Conservation (phyloP, 2,113 vertebrate genomes). For the Poicephalus meyeri region DNA sequence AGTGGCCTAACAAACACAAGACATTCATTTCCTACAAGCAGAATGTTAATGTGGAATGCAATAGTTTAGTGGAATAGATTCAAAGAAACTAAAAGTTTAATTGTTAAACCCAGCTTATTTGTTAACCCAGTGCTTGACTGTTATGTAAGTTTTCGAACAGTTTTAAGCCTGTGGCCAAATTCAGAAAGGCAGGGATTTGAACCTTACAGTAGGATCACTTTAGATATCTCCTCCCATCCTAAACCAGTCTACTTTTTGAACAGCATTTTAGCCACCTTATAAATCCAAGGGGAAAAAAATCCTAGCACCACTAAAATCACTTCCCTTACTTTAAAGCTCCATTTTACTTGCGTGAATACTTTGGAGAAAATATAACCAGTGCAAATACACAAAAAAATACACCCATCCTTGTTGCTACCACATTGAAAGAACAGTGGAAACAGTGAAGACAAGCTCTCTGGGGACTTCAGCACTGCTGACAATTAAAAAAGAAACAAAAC, state of each 20-base stretch:
- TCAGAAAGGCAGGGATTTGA: not conserved
- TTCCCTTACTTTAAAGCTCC: not conserved
- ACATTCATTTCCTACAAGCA: not conserved
- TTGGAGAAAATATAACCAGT: not conserved
- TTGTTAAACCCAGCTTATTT: not conserved
- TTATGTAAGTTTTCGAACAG: not conserved
- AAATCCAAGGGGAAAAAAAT: not conserved
- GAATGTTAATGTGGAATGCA: not conserved
- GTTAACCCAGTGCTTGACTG: not conserved
- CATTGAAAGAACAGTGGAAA: not conserved
- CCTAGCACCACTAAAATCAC: not conserved
- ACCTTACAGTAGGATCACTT: not conserved
- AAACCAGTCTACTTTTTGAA: not conserved
- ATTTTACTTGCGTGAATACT: not conserved
- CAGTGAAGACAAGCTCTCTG: not conserved
- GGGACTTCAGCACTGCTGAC: not conserved
- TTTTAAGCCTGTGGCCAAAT: not conserved
- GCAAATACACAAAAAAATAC: not conserved
- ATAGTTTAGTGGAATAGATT: not conserved
- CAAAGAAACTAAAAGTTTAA: not conserved
- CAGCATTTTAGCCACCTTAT: not conserved
- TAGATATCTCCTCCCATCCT: not conserved
- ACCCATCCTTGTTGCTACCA: not conserved
- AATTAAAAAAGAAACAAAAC: not conserved
- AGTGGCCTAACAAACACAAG: not conserved